Percentiles rank a stretch among this genome's conserved stretches.
Evolutionary conservation across 1,140 invertebrate genomes (phyloP).

Genomic region (Delia radicum): DNA sequence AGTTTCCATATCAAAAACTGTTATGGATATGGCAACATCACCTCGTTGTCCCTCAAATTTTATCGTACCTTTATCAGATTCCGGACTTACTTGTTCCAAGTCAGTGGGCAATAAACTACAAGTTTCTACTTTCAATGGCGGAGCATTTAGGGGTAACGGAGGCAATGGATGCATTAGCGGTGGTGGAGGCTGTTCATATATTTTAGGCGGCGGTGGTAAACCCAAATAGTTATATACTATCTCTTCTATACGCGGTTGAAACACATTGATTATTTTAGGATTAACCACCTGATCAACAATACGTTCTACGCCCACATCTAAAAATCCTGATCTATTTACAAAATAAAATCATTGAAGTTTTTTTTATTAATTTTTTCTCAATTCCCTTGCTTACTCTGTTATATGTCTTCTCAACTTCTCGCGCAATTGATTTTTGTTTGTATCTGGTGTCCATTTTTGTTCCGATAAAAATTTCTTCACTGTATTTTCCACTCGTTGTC

Average conservation of each 20-base stretch:
- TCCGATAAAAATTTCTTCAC: conserved; percentile 79
- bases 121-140: conserved; percentile 47
- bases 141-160: conserved; percentile 52
- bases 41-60: conserved; percentile 55
- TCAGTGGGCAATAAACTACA: conserved; percentile 69
- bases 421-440: conserved; percentile 90
- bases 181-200: conserved; percentile 50
- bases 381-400: conserved; percentile 71
- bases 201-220: conserved; percentile 61
- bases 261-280: conserved; percentile 83
- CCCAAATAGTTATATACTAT: conserved; percentile 87
- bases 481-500: conserved; percentile 83
- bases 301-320: conserved; percentile 83
- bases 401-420: conserved; percentile 88
- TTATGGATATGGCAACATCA: too few relatives aligned
- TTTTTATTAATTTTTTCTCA: not conserved
- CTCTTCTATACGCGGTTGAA: conserved; percentile 88
- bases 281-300: conserved; percentile 95
- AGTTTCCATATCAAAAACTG: conserved; percentile 52
- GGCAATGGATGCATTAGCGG: conserved; percentile 64
- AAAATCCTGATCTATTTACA: conserved; percentile 71
- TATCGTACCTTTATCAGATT: conserved; percentile 65
- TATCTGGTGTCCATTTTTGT: conserved; percentile 80
- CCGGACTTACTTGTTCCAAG: conserved; percentile 76
- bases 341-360: too few relatives aligned